phyloP scores from a whole-genome alignment of 2,888 invertebrate species.

The Nesidiocoris tenuis region DNA sequence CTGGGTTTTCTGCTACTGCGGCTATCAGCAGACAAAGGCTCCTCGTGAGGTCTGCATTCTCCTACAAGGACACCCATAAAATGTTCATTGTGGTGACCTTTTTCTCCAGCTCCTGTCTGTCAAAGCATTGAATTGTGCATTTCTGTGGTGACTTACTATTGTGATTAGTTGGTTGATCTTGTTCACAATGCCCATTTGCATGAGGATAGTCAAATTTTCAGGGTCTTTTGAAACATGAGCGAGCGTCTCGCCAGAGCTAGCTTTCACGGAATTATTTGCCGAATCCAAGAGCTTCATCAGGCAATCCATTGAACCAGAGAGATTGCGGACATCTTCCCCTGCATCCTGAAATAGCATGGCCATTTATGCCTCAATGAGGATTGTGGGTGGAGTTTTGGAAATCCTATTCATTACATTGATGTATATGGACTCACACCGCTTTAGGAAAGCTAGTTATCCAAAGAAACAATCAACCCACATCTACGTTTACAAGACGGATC shows the following conservation, averaged over 20 bases:
- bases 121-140: too few species aligned
- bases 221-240: constrained; percentile 35
- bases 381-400: too few species aligned
- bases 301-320: constrained; percentile 40
- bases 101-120: too few species aligned
- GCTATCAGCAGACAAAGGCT: constrained; percentile 38
- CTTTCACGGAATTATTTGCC: constrained; percentile 26
- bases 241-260: constrained; percentile 40
- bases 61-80: constrained; percentile 7
- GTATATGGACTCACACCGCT: too few species aligned
- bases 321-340: constrained; percentile 40
- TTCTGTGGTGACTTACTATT: constrained; percentile 35
- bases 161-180: constrained; percentile 35
- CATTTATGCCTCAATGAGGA: too few species aligned
- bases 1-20: constrained; percentile 26
- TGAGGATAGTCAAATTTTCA: constrained; percentile 38
- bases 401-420: too few species aligned
- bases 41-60: constrained; percentile 23
- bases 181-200: constrained; percentile 39
- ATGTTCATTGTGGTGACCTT: too few species aligned
- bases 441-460: too few species aligned
- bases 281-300: constrained; percentile 30
- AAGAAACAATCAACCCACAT: constrained; percentile 15
- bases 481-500: constrained; percentile 22
- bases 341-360: constrained; percentile 16